A percentile compares a stretch with the other conserved stretches of the same genome.
Conservation (phyloP, 2,797 vertebrate species). For the Neosilurus hyrtlii region DNA sequence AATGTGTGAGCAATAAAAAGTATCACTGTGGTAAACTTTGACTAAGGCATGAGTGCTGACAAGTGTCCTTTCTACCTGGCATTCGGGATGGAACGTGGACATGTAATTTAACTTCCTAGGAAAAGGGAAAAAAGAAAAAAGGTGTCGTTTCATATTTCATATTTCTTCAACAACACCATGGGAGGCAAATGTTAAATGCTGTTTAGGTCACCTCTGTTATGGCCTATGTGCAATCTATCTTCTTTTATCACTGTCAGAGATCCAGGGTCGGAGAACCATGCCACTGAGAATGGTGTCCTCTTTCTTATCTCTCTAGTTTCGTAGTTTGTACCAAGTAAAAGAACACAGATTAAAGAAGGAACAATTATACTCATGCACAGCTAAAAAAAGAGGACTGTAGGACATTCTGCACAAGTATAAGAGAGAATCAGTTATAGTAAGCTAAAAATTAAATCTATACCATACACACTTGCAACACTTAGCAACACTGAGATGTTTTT, state of each 20-base stretch:
- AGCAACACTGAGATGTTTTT: neutral
- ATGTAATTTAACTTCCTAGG: conserved; percentile 47
- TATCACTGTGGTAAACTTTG: conserved; percentile 12
- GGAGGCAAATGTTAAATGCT: conserved; percentile 53
- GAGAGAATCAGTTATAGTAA: neutral
- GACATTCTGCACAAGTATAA: conserved; percentile 31
- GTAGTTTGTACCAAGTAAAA: conserved; percentile 44
- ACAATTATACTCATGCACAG: conserved; percentile 40
- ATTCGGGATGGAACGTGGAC: conserved; percentile 35
- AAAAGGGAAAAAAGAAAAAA: neutral
- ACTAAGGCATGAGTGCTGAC: conserved; percentile 21
- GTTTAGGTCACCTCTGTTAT: conserved; percentile 56
- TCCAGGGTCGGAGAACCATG: conserved; percentile 51
- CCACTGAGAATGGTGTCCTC: conserved; percentile 42
- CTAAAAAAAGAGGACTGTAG: conserved; percentile 47
- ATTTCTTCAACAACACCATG: conserved; percentile 46
- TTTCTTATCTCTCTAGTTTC: conserved; percentile 35
- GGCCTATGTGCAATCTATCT: conserved; percentile 55
- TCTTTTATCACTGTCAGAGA: conserved; percentile 58
- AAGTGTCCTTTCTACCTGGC: conserved; percentile 33
- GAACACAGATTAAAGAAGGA: conserved; percentile 42
- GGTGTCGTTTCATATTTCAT: conserved; percentile 50
- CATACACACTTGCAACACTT: neutral
- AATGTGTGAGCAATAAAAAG: conserved; percentile 29
- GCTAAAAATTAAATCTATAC: neutral